phyloP scores from a whole-genome alignment of 2,797 vertebrate species.

The Onychomys leucogaster region DNA sequence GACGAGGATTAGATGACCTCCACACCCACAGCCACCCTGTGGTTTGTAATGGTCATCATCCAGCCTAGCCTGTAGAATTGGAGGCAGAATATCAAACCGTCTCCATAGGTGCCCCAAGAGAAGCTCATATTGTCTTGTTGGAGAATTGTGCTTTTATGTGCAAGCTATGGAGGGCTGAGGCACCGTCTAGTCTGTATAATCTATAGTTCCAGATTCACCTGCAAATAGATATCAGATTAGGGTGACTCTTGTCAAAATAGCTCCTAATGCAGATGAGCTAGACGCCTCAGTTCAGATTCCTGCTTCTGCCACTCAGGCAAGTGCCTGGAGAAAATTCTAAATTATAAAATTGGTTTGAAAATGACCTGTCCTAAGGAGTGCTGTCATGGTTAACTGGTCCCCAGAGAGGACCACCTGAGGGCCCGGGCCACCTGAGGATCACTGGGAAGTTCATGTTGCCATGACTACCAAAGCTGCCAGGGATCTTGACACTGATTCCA shows the following conservation, averaged over 20 bases:
- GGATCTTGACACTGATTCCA: not conserved
- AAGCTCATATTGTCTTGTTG: not conserved
- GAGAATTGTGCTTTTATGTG: not conserved
- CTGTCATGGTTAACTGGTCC: not conserved
- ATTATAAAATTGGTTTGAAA: not conserved
- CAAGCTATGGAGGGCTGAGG: not conserved
- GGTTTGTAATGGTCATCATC: not conserved
- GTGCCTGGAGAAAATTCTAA: constrained; percentile 1
- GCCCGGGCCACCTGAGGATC: not conserved
- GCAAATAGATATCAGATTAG: not conserved
- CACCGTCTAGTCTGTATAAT: not conserved
- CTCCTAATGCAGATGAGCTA: not conserved
- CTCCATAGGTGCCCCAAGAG: not conserved
- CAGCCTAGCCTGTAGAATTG: not conserved
- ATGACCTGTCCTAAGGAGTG: not conserved
- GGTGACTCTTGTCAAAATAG: not conserved
- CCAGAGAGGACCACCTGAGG: too few species aligned
- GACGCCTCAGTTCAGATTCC: not conserved
- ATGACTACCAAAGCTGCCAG: not conserved
- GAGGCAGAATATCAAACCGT: not conserved
- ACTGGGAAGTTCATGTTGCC: not conserved
- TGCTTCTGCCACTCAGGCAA: not conserved
- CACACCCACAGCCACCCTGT: not conserved
- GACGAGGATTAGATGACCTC: not conserved
- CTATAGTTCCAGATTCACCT: not conserved